Percentiles rank a stretch among this genome's conserved stretches.
Conservation (phyloP, 92 coral and sea anemone species). For the Hydrozoanthus gracilis region DNA sequence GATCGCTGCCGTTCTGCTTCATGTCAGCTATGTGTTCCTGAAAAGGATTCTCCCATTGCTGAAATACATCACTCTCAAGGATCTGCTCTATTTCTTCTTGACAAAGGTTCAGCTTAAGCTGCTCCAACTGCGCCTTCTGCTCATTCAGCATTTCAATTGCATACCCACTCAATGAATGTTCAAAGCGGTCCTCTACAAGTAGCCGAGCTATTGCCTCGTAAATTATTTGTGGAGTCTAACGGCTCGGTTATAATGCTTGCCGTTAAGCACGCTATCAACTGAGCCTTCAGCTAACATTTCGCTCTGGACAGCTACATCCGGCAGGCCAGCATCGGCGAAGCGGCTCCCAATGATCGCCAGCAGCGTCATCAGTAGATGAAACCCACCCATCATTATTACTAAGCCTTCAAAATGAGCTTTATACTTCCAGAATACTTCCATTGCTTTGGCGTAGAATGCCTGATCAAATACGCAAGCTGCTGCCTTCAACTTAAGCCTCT, state of each 20-base stretch:
- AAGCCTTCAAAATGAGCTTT: slow-evolving; percentile 44
- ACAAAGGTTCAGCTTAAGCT: slow-evolving; percentile 51
- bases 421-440: slow-evolving; percentile 29
- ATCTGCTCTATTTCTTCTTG: slow-evolving; percentile 41
- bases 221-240: slow-evolving; percentile 29
- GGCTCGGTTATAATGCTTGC: slow-evolving; percentile 55
- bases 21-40: slow-evolving; percentile 8
- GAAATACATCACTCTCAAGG: slow-evolving; percentile 4
- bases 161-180: slow-evolving; percentile 19
- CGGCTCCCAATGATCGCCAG: slow-evolving; percentile 63
- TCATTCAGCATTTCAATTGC: slow-evolving; percentile 9
- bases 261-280: slow-evolving; percentile 11
- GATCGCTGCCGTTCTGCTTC: slow-evolving; percentile 32
- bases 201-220: slow-evolving; percentile 37
- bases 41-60: slow-evolving; percentile 41
- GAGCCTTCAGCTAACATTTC: slow-evolving; percentile 18
- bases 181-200: slow-evolving; percentile 31
- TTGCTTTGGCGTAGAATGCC: slow-evolving; percentile 31
- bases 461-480: slow-evolving; percentile 59
- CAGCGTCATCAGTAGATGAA: slow-evolving; percentile 25
- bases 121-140: slow-evolving; percentile 43
- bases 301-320: slow-evolving; percentile 60
- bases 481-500: slow-evolving; percentile 38
- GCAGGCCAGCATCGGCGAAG: slow-evolving; percentile 79
- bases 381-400: slow-evolving; percentile 18